Base-by-base conservation (phyloP, 2,888 invertebrate genomes). In the Synanthedon myopaeformis region DNA sequence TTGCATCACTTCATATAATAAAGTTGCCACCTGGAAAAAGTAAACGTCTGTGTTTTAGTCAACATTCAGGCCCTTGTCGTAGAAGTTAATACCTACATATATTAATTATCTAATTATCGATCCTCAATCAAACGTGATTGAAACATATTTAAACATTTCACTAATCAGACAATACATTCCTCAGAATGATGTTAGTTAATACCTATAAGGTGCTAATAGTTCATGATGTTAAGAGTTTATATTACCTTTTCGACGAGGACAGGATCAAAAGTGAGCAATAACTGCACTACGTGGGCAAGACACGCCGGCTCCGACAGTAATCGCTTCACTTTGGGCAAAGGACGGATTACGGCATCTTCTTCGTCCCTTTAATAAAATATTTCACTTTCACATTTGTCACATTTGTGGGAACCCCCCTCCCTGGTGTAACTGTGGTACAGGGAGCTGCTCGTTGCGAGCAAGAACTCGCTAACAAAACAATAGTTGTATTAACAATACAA, bases 211-310 rank as follows among this genome's bases (percentile, higher is more conserved):
- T 35, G 8, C 8, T 35, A 3, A 35, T 35, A 10, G 23, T 23
- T 23, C 1, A 23, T 23, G 5, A 5, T 23, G 23, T 5, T 23
- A 5, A 6, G 23, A 23, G 5, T 23, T 23, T 41, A 41, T 45
- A 49, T 57, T 60, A 84, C 86, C 82, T 97, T 95, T 79, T 99
- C 99, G 8, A 99, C 96, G 53, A 99, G 89, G 35, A 96, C 91
- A 0, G 99, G 98, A 83, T 99, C 99, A 78, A 99, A 99, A 0
- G 99, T 99, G 54, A 99, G 89, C 63, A 99, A 89, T 52, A 99
- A 88, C 78, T 96, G 96, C 0, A 99, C 98, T 49, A 99, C 92
- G 73, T 99, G 98, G 42, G 98, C 97, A 61, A 99, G 83, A 69
- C 94, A 95, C 51, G 93, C 91, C 49, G 95, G 92, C 72, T 97